These are phyloP conservation scores for Helicoverpa zea DNA, from an alignment of 1,140 invertebrate genomes.

Conservation along the genomic window DNA sequence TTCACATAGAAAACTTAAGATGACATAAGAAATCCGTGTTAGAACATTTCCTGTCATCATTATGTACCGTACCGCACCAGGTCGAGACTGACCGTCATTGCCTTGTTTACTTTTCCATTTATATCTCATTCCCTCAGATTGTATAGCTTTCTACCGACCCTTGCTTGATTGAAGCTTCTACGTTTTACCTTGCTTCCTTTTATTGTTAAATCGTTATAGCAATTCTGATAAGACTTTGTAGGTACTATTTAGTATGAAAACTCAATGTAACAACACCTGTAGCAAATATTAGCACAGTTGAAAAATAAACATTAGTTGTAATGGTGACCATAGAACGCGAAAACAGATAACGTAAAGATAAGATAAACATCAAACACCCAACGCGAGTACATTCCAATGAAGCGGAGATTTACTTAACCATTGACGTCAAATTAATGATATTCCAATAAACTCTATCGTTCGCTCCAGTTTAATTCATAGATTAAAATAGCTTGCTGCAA, in stretches of 20 bases:
- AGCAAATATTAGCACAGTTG: constrained; percentile 20
- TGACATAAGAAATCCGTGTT: neutral
- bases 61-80: constrained; percentile 37
- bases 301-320: constrained; percentile 31
- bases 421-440: constrained; percentile 30
- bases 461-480: neutral
- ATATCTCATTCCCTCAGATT: constrained; percentile 62
- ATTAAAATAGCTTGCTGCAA: constrained; percentile 2
- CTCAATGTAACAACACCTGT: neutral
- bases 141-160: constrained; percentile 56
- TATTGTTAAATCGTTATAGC: neutral
- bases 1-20: too few relatives aligned
- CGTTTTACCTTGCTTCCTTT: constrained; percentile 30
- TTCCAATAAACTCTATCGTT: constrained; percentile 19
- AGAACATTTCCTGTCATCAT: neutral
- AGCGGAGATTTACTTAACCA: neutral
- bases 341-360: constrained; percentile 18
- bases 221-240: neutral
- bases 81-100: constrained; percentile 44
- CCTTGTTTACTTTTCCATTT: constrained; percentile 69
- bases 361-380: constrained; percentile 2
- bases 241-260: neutral
- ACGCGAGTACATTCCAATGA: neutral
- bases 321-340: constrained; percentile 17
- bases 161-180: constrained; percentile 59